These are phyloP conservation scores for Brenthis daphne DNA, from an alignment of 2,888 invertebrate species.

Conservation along the genomic window DNA sequence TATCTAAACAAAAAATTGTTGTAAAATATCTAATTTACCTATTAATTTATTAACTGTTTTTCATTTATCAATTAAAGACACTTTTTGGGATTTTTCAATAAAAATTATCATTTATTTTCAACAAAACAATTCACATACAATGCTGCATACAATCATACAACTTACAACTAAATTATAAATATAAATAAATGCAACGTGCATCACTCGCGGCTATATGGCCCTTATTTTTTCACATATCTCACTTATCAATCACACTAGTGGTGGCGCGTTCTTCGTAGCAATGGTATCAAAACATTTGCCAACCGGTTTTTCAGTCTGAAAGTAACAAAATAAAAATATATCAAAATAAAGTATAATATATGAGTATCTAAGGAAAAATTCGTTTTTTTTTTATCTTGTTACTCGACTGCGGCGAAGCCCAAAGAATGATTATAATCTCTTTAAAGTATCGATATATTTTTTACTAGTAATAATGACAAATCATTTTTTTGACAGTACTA, in stretches of 20 bases:
- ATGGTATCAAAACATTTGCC: slow-evolving; percentile 77
- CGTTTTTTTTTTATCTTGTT: too few relatives aligned
- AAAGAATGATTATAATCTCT: too few relatives aligned
- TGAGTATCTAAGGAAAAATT: too few relatives aligned
- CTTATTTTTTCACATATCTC: slow-evolving; percentile 13
- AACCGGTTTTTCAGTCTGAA: slow-evolving; percentile 79
- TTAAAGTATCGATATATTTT: not conserved
- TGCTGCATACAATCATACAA: slow-evolving; percentile 43
- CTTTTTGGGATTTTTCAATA: slow-evolving; percentile 74
- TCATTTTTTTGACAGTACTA: not conserved
- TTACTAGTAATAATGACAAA: not conserved
- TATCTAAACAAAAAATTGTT: too few relatives aligned
- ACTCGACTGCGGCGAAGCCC: too few relatives aligned
- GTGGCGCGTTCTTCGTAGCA: slow-evolving; percentile 71
- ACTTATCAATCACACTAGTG: slow-evolving; percentile 44
- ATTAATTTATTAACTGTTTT: not conserved
- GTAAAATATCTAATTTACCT: too few relatives aligned
- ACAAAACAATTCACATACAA: slow-evolving; percentile 70
- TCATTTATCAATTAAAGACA: slow-evolving; percentile 30
- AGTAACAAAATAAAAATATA: slow-evolving; percentile 22
- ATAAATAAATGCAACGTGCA: slow-evolving; percentile 69
- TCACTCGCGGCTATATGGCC: slow-evolving; percentile 46
- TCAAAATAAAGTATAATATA: not conserved
- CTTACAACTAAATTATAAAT: slow-evolving; percentile 47
- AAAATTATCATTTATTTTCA: slow-evolving; percentile 77